phyloP scores from a whole-genome alignment of 2,888 invertebrate species.

The Pachycephus smyrnensis region DNA sequence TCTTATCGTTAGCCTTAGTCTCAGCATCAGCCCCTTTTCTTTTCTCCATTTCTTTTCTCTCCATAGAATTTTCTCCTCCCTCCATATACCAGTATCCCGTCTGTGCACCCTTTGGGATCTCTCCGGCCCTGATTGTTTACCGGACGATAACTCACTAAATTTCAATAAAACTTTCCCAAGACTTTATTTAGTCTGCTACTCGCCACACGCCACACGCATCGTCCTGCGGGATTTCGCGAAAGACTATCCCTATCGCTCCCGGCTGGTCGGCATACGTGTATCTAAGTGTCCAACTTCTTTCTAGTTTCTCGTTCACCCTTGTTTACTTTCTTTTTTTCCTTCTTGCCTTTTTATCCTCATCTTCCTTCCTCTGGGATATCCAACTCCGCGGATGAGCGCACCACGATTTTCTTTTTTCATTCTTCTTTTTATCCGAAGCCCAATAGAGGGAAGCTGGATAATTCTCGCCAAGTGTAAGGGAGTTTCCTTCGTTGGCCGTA shows the following conservation, averaged over 20 bases:
- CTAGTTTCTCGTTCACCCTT: constrained; percentile 3
- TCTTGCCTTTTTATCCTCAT: not conserved
- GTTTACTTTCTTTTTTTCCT: not conserved
- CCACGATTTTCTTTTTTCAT: not conserved
- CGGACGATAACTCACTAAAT: constrained; percentile 21
- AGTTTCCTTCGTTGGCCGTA: not conserved
- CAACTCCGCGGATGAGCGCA: not conserved
- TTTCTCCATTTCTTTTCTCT: not conserved
- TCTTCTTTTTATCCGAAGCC: not conserved
- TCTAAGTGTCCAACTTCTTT: constrained; percentile 18
- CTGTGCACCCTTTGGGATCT: not conserved
- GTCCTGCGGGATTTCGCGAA: constrained; percentile 11
- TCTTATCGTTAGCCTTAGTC: not conserved
- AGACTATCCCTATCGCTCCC: constrained; percentile 10
- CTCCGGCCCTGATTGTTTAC: not conserved
- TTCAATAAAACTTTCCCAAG: constrained; percentile 22
- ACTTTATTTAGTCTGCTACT: constrained; percentile 17
- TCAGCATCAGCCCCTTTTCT: not conserved
- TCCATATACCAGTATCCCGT: not conserved
- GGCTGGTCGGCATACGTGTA: constrained; percentile 13
- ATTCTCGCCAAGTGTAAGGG: not conserved
- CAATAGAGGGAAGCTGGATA: not conserved
- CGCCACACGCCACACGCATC: constrained; percentile 10
- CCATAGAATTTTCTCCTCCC: not conserved
- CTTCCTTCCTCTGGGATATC: not conserved